Evolutionary conservation across 2,888 invertebrate genomes (phyloP).

Genomic region (Deroplatys truncata): DNA sequence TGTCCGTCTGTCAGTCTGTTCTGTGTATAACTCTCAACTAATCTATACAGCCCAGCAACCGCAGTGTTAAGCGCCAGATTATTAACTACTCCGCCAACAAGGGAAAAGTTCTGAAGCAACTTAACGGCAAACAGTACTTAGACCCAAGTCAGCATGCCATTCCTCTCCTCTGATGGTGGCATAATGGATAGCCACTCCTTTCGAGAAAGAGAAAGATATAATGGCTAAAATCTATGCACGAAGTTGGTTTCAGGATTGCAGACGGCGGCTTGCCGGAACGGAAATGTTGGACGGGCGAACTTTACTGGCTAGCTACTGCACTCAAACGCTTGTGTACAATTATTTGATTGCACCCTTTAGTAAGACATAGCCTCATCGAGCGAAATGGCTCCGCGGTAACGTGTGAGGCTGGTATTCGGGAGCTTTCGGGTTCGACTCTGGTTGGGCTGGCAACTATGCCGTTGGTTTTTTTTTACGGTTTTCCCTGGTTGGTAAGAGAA

Average conservation of each 20-base stretch:
- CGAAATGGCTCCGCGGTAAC: no score
- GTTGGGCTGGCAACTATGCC: no score
- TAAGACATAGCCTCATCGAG: no score
- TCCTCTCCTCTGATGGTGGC: background rate
- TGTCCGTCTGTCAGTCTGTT: background rate
- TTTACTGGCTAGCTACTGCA: background rate
- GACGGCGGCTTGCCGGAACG: background rate
- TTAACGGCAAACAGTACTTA: background rate
- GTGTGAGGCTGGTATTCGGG: no score
- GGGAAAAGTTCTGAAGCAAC: background rate
- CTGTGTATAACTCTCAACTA: background rate
- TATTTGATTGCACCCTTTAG: no score
- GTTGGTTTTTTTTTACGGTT: no score
- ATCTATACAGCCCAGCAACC: background rate
- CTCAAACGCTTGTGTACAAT: background rate
- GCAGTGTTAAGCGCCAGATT: background rate
- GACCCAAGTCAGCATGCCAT: background rate
- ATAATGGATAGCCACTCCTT: background rate
- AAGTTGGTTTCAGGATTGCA: background rate
- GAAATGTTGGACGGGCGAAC: background rate
- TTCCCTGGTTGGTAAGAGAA: no score
- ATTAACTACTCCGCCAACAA: background rate
- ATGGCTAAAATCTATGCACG: background rate
- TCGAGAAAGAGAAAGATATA: background rate
- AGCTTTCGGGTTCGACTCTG: no score